These are phyloP conservation scores for Premnoplex brunnescens DNA, from an alignment of 2,797 vertebrate species.

Conservation along the genomic window DNA sequence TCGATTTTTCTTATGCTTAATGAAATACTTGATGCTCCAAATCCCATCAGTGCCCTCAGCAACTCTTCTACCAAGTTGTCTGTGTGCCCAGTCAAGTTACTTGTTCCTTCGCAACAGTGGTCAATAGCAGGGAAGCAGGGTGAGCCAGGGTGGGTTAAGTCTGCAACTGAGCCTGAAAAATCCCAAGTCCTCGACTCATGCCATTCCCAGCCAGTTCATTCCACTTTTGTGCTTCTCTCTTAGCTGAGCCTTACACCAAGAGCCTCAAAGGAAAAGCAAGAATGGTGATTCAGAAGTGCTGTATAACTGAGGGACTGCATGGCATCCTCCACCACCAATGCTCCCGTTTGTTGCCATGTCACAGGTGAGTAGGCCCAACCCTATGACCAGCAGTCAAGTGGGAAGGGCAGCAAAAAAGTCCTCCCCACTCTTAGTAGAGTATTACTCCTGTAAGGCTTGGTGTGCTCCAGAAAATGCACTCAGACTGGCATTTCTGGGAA, in stretches of 20 bases:
- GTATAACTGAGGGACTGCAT: not conserved
- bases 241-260: not conserved
- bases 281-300: not conserved
- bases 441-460: not conserved
- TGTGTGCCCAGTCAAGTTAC: not conserved
- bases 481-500: not conserved
- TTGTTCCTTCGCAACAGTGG: not conserved
- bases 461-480: not conserved
- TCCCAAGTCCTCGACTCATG: not conserved
- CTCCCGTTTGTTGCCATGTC: not conserved
- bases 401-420: not conserved
- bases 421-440: not conserved
- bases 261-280: not conserved
- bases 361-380: not conserved
- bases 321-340: not conserved
- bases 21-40: not conserved
- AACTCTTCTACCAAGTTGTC: accelerated
- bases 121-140: not conserved
- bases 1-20: not conserved
- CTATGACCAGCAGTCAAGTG: not conserved
- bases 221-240: not conserved
- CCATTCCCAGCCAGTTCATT: not conserved
- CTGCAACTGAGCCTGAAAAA: not conserved
- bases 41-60: not conserved
- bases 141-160: not conserved